Base-by-base conservation (phyloP, 1,140 invertebrate species). In the Formica exsecta region DNA sequence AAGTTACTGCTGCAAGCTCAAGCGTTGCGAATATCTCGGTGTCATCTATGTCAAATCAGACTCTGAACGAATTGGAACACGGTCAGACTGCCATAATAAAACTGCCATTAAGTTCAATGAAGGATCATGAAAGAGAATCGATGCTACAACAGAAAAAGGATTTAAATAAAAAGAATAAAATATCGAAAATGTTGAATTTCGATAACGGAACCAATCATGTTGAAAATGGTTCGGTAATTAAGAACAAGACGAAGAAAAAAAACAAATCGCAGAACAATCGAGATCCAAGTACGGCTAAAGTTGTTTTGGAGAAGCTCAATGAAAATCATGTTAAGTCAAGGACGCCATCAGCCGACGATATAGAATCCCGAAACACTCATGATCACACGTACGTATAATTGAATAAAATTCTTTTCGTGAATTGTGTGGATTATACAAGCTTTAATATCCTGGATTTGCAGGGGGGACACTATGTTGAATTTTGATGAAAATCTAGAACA, bases 271-370 rank as follows among this genome's bases (percentile, higher is more conserved):
- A 36, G 13, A 85, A 7, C 0, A 64, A 61, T 44, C 91, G 89
- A 73, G 93, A 94, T 73, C 93, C 93, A 9, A 93, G 91, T 22
- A 13, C 87, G 2, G 93, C 86, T 9, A 94, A 93, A 71, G 93
- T 94, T 38, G 92, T 94, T 9, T 84, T 94, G 16, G 85, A 92
- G 48, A 94, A 94, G 80, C 76, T 94, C 2, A 87, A 91, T 0
- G 81, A 92, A 6, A 71, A 44, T 2, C 66, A 86, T 13, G 79
- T 86, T 57, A 91, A 85, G 32, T 51, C 38, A 1, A 80, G 61
- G 6, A 71, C 64, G 3, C 51, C 70, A 22, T 74, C 86, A 0
- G 61, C 81, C 0, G 88, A 89, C 2, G 77, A 74, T 61, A 87
- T n/a, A n/a, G 41, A 29, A 64, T 77, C 57, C 5, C 80, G 74